Evolutionary conservation across 2,113 vertebrate species (phyloP), one percentile per base, ranked within the genome.

Genomic region (Bufo gargarizans): DNA sequence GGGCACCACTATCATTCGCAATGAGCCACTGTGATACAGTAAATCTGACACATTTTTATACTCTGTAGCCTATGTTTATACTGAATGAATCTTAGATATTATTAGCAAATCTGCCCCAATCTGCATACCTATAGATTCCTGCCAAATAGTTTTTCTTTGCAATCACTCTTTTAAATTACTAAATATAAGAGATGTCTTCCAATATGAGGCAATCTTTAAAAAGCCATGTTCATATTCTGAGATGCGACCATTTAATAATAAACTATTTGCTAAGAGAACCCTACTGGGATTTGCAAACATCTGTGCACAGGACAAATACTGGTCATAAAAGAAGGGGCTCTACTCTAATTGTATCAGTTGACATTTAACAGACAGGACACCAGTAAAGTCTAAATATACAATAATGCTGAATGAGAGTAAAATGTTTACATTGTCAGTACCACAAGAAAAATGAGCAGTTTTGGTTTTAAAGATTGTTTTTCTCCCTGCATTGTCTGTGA

Each of bases 361-460:
- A 69, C 43, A 22, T 65, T 47, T 83, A 14, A 83, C 81, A 83
- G 61, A 50, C 43, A 50, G 33, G 14, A 20, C 22, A 10, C 7
- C n/a, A 22, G 49, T 0, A 20, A 55, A 77, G 50, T 61, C 7
- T 47, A 77, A n/a, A 76, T 76, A 76, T 20, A 71, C 13, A 71
- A 33, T 84, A 67, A 22, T 84, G 6, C 16, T n/a, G 72, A 63
- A 84, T 53, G 49, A 6, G 49, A 58, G 43, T 63, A 45, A 45
- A 77, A 76, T 77, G 50, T 86, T 77, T 58, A 45, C 7, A 63
- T 50, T 77, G 56, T 77, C 56, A 77, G 56, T 61, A 19, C 45
- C n/a, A 67, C 53, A 63, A 43, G 47, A 86, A 77, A 78, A 86
- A 78, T 77, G 45, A 69, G 59, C 76, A 65, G 53, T 56, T 74